These are phyloP conservation scores for Vulpes vulpes DNA, from an alignment of 2,113 vertebrate genomes.

Conservation along the genomic window DNA sequence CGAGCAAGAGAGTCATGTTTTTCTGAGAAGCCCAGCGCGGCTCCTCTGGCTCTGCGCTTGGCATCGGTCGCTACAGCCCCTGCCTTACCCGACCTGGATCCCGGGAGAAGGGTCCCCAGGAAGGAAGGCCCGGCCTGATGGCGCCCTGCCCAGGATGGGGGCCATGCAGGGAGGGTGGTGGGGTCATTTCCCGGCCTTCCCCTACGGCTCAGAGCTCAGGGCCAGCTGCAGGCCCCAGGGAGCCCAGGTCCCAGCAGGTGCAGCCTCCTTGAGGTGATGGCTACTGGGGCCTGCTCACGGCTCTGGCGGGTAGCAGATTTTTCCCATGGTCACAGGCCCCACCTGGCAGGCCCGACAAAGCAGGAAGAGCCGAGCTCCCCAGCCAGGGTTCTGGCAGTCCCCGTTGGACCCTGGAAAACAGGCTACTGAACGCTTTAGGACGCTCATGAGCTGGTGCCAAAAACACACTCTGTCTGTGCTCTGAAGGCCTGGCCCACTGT, in stretches of 20 bases:
- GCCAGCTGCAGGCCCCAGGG: neutral
- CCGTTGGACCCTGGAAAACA: neutral
- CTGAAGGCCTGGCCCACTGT: neutral
- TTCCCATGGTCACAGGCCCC: neutral
- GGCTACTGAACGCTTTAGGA: neutral
- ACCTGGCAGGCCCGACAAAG: neutral
- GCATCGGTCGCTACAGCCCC: neutral
- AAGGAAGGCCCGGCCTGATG: neutral
- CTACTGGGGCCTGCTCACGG: neutral
- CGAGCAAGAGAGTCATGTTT: conserved; percentile 63
- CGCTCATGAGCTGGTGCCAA: neutral
- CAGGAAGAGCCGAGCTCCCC: neutral
- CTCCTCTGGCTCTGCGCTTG: neutral
- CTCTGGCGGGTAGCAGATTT: neutral
- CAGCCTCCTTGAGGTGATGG: neutral
- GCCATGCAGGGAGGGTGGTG: neutral
- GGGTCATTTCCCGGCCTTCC: neutral
- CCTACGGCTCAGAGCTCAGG: neutral
- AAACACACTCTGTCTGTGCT: neutral
- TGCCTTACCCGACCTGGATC: neutral
- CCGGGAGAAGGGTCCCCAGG: neutral
- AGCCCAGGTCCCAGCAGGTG: fast-evolving
- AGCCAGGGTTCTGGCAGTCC: neutral
- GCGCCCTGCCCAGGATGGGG: too few species aligned
- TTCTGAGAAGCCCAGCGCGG: conserved; percentile 57